Evolutionary conservation across 1,140 invertebrate species (phyloP).

Genomic region (Rhopalosiphum maidis): DNA sequence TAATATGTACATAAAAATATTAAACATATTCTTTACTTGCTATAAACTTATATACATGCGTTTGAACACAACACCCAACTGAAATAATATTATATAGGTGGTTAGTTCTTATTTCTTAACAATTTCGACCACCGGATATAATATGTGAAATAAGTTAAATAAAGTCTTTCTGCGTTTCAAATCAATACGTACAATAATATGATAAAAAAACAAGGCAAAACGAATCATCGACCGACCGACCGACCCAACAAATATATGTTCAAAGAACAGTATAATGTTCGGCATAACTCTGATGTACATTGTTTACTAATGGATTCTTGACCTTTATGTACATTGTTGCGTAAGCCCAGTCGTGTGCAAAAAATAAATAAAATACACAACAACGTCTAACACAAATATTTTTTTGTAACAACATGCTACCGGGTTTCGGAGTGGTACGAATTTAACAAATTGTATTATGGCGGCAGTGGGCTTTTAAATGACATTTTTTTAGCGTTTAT

Average conservation of each 20-base stretch:
- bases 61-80: neutral
- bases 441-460: slow-evolving; percentile 37
- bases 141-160: slow-evolving; percentile 7
- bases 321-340: slow-evolving; percentile 10
- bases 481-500: slow-evolving; percentile 27
- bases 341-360: slow-evolving; percentile 22
- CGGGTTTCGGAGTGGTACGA: neutral
- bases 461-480: neutral
- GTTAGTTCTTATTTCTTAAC: neutral
- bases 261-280: neutral
- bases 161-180: neutral
- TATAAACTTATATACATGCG: neutral
- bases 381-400: neutral
- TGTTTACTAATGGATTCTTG: slow-evolving; percentile 46
- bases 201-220: neutral
- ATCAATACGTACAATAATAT: neutral
- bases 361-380: slow-evolving; percentile 2
- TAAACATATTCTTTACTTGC: neutral
- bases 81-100: neutral
- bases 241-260: neutral
- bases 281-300: neutral
- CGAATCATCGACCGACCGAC: neutral
- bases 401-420: slow-evolving; percentile 43
- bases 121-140: neutral
- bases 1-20: neutral